phyloP scores from a whole-genome alignment of 1,140 invertebrate genomes.

The Conopomorpha cramerella region DNA sequence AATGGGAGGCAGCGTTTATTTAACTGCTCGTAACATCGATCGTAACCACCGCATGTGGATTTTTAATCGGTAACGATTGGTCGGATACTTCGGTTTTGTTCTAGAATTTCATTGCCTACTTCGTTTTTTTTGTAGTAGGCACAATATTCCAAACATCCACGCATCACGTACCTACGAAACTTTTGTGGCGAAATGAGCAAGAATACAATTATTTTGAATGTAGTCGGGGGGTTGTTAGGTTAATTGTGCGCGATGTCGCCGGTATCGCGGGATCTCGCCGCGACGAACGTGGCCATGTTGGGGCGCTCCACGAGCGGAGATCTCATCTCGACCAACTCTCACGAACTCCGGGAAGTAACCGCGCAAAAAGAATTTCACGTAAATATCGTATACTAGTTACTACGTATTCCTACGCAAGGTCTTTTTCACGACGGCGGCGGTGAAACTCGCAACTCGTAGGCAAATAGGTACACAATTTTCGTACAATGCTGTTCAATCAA shows the following conservation, averaged over 20 bases:
- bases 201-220: slow-evolving; percentile 4
- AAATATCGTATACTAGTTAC: slow-evolving; percentile 17
- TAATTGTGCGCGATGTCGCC: slow-evolving; percentile 15
- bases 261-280: slow-evolving; percentile 11
- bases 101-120: no score
- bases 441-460: no score
- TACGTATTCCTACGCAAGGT: no score
- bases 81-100: no score
- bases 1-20: slow-evolving; percentile 44
- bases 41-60: slow-evolving; percentile 35
- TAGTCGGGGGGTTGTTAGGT: slow-evolving; percentile 16
- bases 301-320: slow-evolving; percentile 11
- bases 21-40: slow-evolving; percentile 47
- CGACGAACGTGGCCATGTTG: slow-evolving; percentile 17
- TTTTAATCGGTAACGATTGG: slow-evolving; percentile 20
- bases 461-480: no score
- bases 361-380: slow-evolving; percentile 36
- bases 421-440: no score
- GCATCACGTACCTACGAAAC: no score
- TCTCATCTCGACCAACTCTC: slow-evolving; percentile 29
- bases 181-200: no score
- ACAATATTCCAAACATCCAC: no score
- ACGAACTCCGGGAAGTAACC: slow-evolving; percentile 20
- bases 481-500: no score
- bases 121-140: no score